Evolutionary conservation across 2,113 vertebrate species (phyloP), one percentile per base, ranked within the genome.

Genomic region (Melanerpes aurifrons): DNA sequence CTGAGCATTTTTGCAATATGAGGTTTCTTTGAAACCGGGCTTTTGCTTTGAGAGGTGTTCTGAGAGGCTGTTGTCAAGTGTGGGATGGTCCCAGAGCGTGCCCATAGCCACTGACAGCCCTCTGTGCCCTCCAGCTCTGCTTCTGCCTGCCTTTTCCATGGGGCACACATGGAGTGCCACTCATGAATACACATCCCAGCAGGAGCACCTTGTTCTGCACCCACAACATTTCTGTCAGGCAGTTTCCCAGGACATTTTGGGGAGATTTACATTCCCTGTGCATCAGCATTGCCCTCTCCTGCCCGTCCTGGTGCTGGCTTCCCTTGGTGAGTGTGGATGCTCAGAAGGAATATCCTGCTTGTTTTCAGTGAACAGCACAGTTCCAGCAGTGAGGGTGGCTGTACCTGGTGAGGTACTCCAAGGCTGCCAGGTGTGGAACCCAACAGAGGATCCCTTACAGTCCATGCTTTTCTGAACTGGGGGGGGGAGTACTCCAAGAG

Each of bases 131-230:
- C 81, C 54, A 1, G 3, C 37, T 45, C 59, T 0, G 0, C 70
- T 54, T 11, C 58, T 32, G 48, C 59, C 50, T 50, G 13, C 6
- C 9, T 80, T 35, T 69, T 31, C 8, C 2, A 0, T 58, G 85
- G 18, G 24, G n/a, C 26, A 3, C 17, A 0, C 0, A 0, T 3
- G 3, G 29, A 62, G 19, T 3, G 1, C 66, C 15, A 7, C 25
- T 72, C 17, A 35, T 26, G n/a, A 9, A 35, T 80, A 22, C 40
- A 63, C 1, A 79, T 47, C n/a, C 48, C 3, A 1, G 57, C 35
- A 29, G 43, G 21, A 40, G 19, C 4, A 31, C 9, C 20, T 75
- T 2, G 0, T 59, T 82, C 64, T 73, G 47, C 57, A 20, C 45
- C 62, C 6, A 2, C 62, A 48, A 9, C n/a, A 19, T 32, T 35